A percentile compares a stretch with the other conserved stretches of the same genome.
Evolutionary conservation across 2,888 invertebrate species (phyloP).

Genomic region (Brachylomia viminalis): DNA sequence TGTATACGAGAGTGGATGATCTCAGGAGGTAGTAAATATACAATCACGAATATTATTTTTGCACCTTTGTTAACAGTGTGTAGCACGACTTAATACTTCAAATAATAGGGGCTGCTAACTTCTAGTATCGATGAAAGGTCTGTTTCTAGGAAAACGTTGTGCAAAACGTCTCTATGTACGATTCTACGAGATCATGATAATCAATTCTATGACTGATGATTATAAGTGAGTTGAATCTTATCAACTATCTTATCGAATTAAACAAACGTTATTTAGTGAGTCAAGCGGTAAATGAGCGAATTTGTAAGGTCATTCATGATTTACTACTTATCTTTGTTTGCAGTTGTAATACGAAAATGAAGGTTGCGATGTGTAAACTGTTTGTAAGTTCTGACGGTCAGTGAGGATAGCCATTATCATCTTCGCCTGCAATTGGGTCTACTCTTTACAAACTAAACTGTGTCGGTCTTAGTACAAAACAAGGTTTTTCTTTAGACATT

Average conservation of each 20-base stretch:
- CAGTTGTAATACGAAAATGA: conserved; percentile 34
- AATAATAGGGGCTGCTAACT: conserved; percentile 19
- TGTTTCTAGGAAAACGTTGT: conserved; percentile 28
- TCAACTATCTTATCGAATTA: conserved; percentile 43
- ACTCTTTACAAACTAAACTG: conserved; percentile 27
- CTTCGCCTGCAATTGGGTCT: conserved; percentile 24
- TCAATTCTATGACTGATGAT: conserved; percentile 20
- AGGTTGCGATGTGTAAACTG: neutral
- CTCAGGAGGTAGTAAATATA: conserved; percentile 60
- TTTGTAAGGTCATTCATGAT: conserved; percentile 43
- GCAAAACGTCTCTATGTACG: neutral
- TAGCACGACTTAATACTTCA: conserved; percentile 58
- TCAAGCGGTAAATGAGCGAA: conserved; percentile 33
- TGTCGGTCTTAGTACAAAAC: too few species aligned
- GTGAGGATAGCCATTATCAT: conserved; percentile 27
- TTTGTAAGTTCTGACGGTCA: conserved; percentile 4
- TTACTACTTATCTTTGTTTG: conserved; percentile 35
- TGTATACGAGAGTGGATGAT: conserved; percentile 42
- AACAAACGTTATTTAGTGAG: conserved; percentile 33
- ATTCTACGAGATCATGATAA: conserved; percentile 16
- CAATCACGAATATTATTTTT: conserved; percentile 66
- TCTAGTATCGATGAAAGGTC: conserved; percentile 7
- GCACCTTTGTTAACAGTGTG: conserved; percentile 48
- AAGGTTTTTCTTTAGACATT: too few species aligned
- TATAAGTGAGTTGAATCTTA: conserved; percentile 19